Conservation (phyloP, 2,113 vertebrate genomes). For the Gulo gulo region DNA sequence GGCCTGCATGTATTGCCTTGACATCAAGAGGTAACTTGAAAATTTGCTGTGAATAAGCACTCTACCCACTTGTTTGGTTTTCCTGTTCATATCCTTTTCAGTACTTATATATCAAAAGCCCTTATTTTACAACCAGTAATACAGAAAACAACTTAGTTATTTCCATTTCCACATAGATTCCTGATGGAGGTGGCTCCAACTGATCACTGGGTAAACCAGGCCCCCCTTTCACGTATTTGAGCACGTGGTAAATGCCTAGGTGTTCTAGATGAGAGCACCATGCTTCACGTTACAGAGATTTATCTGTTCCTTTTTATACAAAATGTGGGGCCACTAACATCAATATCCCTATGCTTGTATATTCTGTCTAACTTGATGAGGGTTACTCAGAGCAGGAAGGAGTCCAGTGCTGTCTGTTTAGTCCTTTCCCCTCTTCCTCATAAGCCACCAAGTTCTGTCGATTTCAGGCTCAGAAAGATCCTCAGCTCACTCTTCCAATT, state of each 20-base stretch:
- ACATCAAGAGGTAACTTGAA: not conserved
- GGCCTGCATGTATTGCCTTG: not conserved
- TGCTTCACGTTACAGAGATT: not conserved
- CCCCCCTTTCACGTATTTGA: not conserved
- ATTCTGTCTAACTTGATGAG: not conserved
- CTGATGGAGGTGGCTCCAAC: not conserved
- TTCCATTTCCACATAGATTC: not conserved
- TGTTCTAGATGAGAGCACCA: not conserved
- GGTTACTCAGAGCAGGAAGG: not conserved
- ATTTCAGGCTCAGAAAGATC: not conserved
- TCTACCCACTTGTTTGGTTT: not conserved
- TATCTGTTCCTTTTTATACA: not conserved
- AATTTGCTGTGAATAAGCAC: not conserved
- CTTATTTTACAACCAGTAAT: slow-evolving; percentile 58
- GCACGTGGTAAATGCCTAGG: not conserved
- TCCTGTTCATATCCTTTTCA: not conserved
- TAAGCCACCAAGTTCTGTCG: not conserved
- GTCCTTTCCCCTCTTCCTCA: not conserved
- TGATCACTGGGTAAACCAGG: not conserved
- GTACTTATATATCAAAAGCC: slow-evolving; percentile 17
- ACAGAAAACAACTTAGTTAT: not conserved
- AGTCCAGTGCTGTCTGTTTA: not conserved
- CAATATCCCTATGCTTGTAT: not conserved
- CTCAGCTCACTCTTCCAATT: not conserved
- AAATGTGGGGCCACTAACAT: not conserved